Conservation (phyloP, 2,113 vertebrate genomes). For the Pelusios castaneus region DNA sequence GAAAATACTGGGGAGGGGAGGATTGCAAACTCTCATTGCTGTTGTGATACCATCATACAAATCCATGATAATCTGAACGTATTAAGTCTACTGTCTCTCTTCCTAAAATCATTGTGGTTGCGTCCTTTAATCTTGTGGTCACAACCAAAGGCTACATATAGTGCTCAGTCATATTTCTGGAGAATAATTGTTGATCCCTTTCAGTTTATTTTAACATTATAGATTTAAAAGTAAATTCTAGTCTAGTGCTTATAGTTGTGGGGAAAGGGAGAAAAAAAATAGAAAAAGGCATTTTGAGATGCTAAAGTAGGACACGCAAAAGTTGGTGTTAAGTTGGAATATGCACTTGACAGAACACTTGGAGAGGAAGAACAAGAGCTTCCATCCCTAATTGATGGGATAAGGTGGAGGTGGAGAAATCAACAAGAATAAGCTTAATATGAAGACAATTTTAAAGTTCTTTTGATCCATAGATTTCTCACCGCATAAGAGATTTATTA, state of each 20-base stretch:
- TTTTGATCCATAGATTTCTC: not conserved
- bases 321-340: not conserved
- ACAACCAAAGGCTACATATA: rapidly evolving
- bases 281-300: not conserved
- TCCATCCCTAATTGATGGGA: not conserved
- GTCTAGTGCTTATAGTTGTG: not conserved
- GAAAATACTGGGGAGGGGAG: too few species aligned
- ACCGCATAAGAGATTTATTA: not conserved
- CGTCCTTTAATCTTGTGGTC: not conserved
- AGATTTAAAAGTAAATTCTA: not conserved
- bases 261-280: not conserved
- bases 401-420: not conserved
- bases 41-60: too few species aligned
- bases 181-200: not conserved
- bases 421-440: not conserved
- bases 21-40: too few species aligned
- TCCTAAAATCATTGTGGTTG: not conserved
- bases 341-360: not conserved
- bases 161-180: rapidly evolving
- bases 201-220: not conserved
- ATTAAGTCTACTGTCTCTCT: too few species aligned
- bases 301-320: not conserved
- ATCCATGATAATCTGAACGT: too few species aligned
- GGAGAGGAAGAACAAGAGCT: not conserved
- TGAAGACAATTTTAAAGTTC: not conserved